A percentile compares a stretch with the other conserved stretches of the same genome.
Evolutionary conservation across 2,797 vertebrate genomes (phyloP).

Genomic region (Numenius phaeopus): DNA sequence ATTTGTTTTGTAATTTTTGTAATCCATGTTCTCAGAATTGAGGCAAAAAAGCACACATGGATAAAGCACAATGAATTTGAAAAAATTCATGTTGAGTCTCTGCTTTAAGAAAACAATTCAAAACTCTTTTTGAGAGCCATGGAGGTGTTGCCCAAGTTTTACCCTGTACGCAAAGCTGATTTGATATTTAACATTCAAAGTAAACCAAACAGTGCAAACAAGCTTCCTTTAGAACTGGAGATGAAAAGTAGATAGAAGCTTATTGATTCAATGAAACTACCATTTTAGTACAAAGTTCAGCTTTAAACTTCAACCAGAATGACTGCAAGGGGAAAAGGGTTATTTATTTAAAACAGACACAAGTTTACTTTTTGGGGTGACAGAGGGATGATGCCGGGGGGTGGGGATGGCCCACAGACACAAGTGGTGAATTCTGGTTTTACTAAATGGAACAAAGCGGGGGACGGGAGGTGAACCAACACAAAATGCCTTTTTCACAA

Average conservation of each 20-base stretch:
- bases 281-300: constrained; percentile 65
- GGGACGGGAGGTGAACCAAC: neutral
- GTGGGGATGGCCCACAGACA: neutral
- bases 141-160: neutral
- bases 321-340: neutral
- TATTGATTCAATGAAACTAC: constrained; percentile 56
- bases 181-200: constrained; percentile 67
- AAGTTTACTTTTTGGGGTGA: neutral
- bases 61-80: neutral
- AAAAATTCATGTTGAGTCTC: neutral
- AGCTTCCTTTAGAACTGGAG: neutral
- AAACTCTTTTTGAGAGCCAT: constrained; percentile 15
- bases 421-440: neutral
- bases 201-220: constrained; percentile 59
- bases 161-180: constrained; percentile 11
- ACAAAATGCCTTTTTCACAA: neutral
- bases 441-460: neutral
- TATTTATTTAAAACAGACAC: neutral
- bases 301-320: constrained; percentile 16
- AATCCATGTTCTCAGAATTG: neutral
- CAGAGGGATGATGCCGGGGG: accelerated
- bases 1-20: neutral
- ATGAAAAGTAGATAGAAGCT: constrained; percentile 55
- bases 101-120: constrained; percentile 11
- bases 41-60: neutral